These are phyloP conservation scores for Onychostoma macrolepis DNA, from an alignment of 2,113 vertebrate species.

Conservation along the genomic window DNA sequence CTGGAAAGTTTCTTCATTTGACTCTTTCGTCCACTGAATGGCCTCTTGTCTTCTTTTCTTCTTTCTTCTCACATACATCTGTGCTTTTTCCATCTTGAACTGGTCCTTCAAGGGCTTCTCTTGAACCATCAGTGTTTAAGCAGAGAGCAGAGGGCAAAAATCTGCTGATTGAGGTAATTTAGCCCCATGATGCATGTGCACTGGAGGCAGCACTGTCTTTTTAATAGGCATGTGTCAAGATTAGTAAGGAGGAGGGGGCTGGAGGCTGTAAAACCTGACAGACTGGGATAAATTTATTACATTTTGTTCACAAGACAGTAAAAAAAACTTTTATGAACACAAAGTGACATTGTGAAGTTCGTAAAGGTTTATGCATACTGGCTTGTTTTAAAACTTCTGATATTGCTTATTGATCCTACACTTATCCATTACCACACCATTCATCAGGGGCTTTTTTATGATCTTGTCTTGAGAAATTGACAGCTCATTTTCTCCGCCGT, in stretches of 20 bases:
- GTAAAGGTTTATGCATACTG: conserved; percentile 75
- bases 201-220: conserved; percentile 74
- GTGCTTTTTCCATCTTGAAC: not conserved
- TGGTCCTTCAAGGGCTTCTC: conserved; percentile 47
- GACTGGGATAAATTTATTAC: conserved; percentile 73
- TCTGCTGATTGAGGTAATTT: conserved; percentile 81
- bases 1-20: not conserved
- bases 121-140: conserved; percentile 65
- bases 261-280: conserved; percentile 69
- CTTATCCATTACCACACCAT: conserved; percentile 73
- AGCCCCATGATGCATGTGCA: conserved; percentile 76
- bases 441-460: conserved; percentile 70
- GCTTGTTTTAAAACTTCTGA: conserved; percentile 75
- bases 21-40: not conserved
- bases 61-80: not conserved
- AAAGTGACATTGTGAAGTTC: conserved; percentile 80
- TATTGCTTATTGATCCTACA: conserved; percentile 80
- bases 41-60: not conserved
- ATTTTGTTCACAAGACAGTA: conserved; percentile 65
- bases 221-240: conserved; percentile 82
- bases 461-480: conserved; percentile 60
- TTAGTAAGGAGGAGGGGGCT: conserved; percentile 67
- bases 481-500: conserved; percentile 62
- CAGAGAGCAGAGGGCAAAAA: conserved; percentile 73
- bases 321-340: conserved; percentile 76